Conservation (phyloP, 1,140 invertebrate species). For the Lethrus apterus region DNA sequence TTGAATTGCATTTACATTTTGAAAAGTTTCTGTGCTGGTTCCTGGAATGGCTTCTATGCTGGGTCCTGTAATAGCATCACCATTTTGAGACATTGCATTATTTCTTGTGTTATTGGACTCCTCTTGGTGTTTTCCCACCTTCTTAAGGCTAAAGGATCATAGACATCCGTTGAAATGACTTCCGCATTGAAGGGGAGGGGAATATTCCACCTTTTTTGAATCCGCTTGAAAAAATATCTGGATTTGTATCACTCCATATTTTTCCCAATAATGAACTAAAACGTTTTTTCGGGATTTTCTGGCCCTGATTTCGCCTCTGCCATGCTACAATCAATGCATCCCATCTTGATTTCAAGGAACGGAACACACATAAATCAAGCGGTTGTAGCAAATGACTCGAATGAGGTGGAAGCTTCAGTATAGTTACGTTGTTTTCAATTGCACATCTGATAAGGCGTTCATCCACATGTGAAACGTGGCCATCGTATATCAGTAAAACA, state of each 20-base stretch:
- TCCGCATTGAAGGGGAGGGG: constrained; percentile 10
- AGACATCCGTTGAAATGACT: constrained; percentile 9
- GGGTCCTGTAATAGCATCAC: too few relatives aligned
- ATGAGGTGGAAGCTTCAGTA: constrained; percentile 35
- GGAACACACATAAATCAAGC: constrained; percentile 31
- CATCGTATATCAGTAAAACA: constrained; percentile 33
- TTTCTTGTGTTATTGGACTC: too few relatives aligned
- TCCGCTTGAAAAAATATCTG: constrained; percentile 9
- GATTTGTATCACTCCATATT: constrained; percentile 15
- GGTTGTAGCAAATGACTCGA: constrained; percentile 35
- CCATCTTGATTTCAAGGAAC: constrained; percentile 24
- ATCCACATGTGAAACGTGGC: constrained; percentile 30
- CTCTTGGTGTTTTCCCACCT: too few relatives aligned
- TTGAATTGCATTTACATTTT: too few relatives aligned
- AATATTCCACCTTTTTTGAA: constrained; percentile 12
- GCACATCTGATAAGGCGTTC: constrained; percentile 29
- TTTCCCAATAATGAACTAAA: constrained; percentile 11
- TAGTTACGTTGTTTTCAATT: constrained; percentile 27
- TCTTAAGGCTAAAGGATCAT: constrained; percentile 2
- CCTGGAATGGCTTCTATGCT: too few relatives aligned
- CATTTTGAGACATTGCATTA: too few relatives aligned
- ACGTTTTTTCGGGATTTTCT: constrained; percentile 11
- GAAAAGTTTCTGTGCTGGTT: too few relatives aligned
- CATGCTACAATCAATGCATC: constrained; percentile 12
- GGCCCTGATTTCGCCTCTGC: constrained; percentile 14